Base-by-base conservation (phyloP, 2,888 invertebrate genomes). In the Hyposoter dolosus region DNA sequence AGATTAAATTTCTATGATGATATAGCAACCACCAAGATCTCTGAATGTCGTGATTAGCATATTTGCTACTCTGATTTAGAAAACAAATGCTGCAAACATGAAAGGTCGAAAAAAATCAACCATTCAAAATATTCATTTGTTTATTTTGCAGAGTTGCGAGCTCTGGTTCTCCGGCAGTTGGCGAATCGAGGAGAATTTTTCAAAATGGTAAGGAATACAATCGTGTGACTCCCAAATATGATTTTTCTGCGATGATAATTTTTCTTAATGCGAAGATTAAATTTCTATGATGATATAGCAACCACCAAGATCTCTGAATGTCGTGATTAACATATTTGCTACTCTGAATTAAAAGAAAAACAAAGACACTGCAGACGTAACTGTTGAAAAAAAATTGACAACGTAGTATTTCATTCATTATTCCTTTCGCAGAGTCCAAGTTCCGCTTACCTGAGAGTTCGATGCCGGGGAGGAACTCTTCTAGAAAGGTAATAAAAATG, bases 281-380 rank as follows among this genome's bases (percentile, higher is more conserved):
- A 65, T 5, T 28, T 17, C 32, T 68, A 80, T 80, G 76, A 85
- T 71, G 45, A 84, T 47, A 78, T 69, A 56, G 81, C 66, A 91
- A 89, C 91, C 92, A 94, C 94, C 94, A 95, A 95, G 95, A 95
- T 95, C 95, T 92, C 94, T 92, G 95, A 95, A 90, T 82, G 85
- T 83, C 90, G 84, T 90, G 94, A 90, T 88, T 88, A 87, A 23
- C 66, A 65, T 87, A 88, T 90, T 88, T 89, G 88, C 88, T 88
- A 89, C 72, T 82, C 83, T 89, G 88, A 87, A 50, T 40, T 0
- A 19, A 45, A 47, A 19, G 9, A 56, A 47, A 19, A 53, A 60
- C 40, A 65, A 66, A n/a, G 10, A 35, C 4, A 17, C n/a, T 35
- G 15, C 6, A 3, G n/a, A 3, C 9, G 35, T 19, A 19, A 12